phyloP scores from a whole-genome alignment of 2,113 vertebrate genomes.

The Excalfactoria chinensis region DNA sequence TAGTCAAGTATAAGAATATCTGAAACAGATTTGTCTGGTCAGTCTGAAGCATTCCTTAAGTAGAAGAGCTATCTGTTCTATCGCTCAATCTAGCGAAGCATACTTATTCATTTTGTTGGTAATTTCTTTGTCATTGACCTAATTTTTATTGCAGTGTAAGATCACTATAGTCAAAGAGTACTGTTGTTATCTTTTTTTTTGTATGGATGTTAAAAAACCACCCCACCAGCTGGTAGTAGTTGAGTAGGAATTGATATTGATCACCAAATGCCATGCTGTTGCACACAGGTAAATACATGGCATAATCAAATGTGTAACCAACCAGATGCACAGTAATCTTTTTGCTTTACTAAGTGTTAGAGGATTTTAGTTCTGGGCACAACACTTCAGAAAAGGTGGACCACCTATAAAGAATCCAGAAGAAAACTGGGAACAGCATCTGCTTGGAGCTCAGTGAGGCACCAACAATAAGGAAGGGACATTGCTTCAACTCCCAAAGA shows the following conservation, averaged over 20 bases:
- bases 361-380: not conserved
- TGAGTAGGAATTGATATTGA: not conserved
- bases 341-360: not conserved
- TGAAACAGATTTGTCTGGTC: not conserved
- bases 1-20: not conserved
- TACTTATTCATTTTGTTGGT: not conserved
- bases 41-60: not conserved
- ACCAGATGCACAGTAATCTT: not conserved
- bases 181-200: not conserved
- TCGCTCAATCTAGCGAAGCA: not conserved
- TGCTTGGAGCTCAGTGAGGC: not conserved
- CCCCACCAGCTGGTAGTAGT: not conserved
- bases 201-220: not conserved
- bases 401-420: not conserved
- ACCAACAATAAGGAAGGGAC: not conserved
- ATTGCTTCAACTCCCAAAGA: not conserved
- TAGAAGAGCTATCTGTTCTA: not conserved
- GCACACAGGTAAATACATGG: not conserved
- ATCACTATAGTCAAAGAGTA: not conserved
- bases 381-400: not conserved
- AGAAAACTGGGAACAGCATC: rapidly evolving
- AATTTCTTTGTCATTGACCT: not conserved
- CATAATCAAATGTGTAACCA: not conserved
- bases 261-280: not conserved
- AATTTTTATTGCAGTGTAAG: not conserved